Evolutionary conservation across 2,113 vertebrate species (phyloP), one percentile per base, ranked within the genome.

Genomic region (Sprattus sprattus): DNA sequence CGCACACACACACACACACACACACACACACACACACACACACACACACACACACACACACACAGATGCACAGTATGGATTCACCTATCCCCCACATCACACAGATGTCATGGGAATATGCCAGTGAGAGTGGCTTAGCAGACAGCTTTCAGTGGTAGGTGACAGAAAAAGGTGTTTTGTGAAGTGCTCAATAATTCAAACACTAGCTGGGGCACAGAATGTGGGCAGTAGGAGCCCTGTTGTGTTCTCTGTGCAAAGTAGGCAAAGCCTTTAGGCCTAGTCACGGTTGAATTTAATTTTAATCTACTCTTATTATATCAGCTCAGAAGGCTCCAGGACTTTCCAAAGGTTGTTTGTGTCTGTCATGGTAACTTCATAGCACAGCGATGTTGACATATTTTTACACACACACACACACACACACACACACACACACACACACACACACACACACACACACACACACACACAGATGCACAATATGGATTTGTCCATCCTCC

Each of bases 111-210:
- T 78, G 71, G 32, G 10, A 13, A 39, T 78, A 32, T 78, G 71
- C 71, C 28, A 32, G n/a, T 71, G n/a, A 71, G 25, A 32, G 64
- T 71, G 64, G 64, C 64, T 71, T 28, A 0, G 25, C 8, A 11
- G 64, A 71, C 64, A 78, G 71, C 25, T 39, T 78, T 78, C 71
- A 78, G 28, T 10, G 11, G 13, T 4, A 78, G 32, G 28, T 78
- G 71, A 32, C 71, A 78, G 71, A 15, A 78, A 39, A 9, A 71
- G 71, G 28, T 13, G 81, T 78, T 39, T 78, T 28, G 10, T 57
- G 81, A 52, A 45, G 60, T 11, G 71, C 85, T 84, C 50, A 85
- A 82, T 82, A 49, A 84, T 86, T 67, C 81, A 60, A 20, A 81
- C 45, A 13, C 81, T 47, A 5, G 32, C 71, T 87, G 45, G 47